Evolutionary conservation across 2,797 vertebrate genomes (phyloP).

Genomic region (Eulemur mongoz): DNA sequence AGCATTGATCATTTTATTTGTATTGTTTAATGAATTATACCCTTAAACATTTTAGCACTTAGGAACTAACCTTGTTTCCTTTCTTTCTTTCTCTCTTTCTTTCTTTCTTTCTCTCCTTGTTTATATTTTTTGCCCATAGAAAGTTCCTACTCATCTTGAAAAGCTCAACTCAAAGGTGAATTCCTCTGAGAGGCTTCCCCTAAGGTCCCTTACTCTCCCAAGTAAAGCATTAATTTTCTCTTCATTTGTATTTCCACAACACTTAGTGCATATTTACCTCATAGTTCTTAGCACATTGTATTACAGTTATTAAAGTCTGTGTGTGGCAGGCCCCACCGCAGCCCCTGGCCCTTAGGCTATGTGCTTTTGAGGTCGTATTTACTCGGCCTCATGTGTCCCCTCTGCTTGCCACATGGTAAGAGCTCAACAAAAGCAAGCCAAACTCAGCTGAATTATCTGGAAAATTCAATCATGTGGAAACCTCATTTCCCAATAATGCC

Average conservation of each 20-base stretch:
- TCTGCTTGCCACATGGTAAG: slow-evolving; percentile 49
- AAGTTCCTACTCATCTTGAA: slow-evolving; percentile 20
- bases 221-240: slow-evolving; percentile 64
- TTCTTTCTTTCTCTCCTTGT: not conserved
- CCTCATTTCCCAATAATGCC: slow-evolving; percentile 73
- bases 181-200: not conserved
- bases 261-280: slow-evolving; percentile 65
- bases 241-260: slow-evolving; percentile 60
- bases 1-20: not conserved
- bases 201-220: not conserved
- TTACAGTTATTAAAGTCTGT: slow-evolving; percentile 71
- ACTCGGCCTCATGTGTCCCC: slow-evolving; percentile 31
- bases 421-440: slow-evolving; percentile 38
- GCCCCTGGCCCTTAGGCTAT: slow-evolving; percentile 37
- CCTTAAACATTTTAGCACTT: not conserved
- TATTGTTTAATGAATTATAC: not conserved
- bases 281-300: slow-evolving; percentile 68
- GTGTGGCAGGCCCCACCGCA: slow-evolving; percentile 63
- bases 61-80: not conserved
- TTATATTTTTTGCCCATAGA: not conserved
- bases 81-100: not conserved
- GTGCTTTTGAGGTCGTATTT: slow-evolving; percentile 60
- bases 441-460: slow-evolving; percentile 70
- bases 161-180: not conserved
- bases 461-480: slow-evolving; percentile 76